Percentiles rank a stretch among this genome's conserved stretches.
These are phyloP conservation scores for Rousettus leschenaultii DNA, from an alignment of 2,113 vertebrate species.

Conservation along the genomic window DNA sequence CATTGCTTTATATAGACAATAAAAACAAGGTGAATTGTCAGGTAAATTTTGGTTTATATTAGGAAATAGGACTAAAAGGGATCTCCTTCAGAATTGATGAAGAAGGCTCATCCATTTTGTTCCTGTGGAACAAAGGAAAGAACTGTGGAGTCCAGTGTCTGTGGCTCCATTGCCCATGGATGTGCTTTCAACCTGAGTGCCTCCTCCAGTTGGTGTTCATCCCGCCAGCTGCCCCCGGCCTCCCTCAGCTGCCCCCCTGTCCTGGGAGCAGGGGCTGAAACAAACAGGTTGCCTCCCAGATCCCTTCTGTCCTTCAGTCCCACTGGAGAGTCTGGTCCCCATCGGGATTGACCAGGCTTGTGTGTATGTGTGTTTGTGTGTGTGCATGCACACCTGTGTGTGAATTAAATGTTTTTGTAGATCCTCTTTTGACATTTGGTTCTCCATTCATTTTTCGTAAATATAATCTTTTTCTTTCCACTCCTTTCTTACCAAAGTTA, in stretches of 20 bases:
- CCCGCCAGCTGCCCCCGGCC: not conserved
- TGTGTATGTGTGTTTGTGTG: not conserved
- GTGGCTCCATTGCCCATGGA: not conserved
- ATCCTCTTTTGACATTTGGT: not conserved
- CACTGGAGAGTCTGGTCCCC: not conserved
- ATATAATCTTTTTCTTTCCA: not conserved
- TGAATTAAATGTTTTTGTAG: not conserved
- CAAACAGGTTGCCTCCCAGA: not conserved
- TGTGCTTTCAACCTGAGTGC: not conserved
- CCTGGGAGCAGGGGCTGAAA: not conserved
- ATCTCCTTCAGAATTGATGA: not conserved
- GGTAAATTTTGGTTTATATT: conserved; percentile 28
- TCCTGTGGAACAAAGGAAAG: not conserved
- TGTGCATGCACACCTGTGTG: not conserved
- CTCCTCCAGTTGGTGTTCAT: not conserved
- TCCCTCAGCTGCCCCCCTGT: not conserved
- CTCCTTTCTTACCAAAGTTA: not conserved
- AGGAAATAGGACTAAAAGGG: not conserved
- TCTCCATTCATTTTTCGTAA: conserved; percentile 1
- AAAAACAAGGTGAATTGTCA: conserved; percentile 25
- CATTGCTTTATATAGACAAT: conserved; percentile 29
- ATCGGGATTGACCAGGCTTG: not conserved
- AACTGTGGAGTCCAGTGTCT: not conserved
- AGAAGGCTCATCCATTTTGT: not conserved
- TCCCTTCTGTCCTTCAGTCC: not conserved